Conservation (phyloP, 2,888 invertebrate genomes). For the Cephus rjabovi region DNA sequence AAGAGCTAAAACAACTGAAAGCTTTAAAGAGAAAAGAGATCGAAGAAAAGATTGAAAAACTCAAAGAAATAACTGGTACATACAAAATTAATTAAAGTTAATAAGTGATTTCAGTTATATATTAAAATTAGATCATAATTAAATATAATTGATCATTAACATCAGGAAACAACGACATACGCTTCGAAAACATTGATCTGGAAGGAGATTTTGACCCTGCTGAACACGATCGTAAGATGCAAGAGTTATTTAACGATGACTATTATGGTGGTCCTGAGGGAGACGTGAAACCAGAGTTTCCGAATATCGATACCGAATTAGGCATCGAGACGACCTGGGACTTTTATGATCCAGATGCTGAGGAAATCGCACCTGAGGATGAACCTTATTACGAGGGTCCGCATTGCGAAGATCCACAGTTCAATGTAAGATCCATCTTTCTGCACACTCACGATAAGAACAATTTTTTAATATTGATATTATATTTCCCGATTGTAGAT, state of each 20-base stretch:
- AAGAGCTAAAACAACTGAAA: conserved; percentile 89
- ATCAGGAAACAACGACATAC: conserved; percentile 56
- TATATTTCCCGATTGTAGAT: conserved; percentile 70
- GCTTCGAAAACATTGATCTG: conserved; percentile 71
- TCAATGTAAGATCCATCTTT: conserved; percentile 71
- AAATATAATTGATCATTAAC: not conserved
- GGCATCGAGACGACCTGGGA: conserved; percentile 78
- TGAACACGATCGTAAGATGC: conserved; percentile 89
- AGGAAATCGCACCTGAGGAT: conserved; percentile 51
- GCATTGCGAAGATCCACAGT: conserved; percentile 85
- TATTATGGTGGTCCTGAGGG: conserved; percentile 80
- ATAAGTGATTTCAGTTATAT: conserved; percentile 14
- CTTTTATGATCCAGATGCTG: conserved; percentile 69
- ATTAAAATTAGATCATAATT: conserved; percentile 1
- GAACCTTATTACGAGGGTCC: conserved; percentile 61
- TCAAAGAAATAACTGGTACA: conserved; percentile 87
- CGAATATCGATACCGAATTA: conserved; percentile 81
- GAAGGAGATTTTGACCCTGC: conserved; percentile 93
- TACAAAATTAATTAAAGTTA: conserved; percentile 57
- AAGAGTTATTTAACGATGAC: conserved; percentile 85
- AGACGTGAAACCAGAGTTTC: conserved; percentile 86
- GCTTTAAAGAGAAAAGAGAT: conserved; percentile 91
- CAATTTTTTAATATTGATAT: conserved; percentile 2
- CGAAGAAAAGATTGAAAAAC: conserved; percentile 85
- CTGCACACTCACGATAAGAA: not conserved